Evolutionary conservation across 2,888 invertebrate genomes (phyloP).

Genomic region (Ctena decussata): DNA sequence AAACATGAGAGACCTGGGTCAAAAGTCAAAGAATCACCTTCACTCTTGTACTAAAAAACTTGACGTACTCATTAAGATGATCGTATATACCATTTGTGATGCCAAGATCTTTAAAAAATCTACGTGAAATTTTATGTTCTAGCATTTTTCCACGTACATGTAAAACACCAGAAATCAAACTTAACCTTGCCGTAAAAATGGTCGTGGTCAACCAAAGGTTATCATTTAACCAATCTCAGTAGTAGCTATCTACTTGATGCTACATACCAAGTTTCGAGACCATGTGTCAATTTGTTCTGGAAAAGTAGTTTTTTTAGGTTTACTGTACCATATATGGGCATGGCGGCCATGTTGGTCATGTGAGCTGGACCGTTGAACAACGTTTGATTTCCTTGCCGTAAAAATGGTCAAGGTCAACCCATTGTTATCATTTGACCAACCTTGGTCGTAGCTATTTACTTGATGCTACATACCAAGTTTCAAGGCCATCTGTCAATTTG

Average conservation of each 20-base stretch:
- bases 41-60: no score
- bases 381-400: background rate
- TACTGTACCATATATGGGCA: conserved; percentile 9
- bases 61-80: no score
- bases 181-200: background rate
- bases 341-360: conserved; percentile 11
- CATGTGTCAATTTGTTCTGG: background rate
- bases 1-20: background rate
- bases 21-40: background rate
- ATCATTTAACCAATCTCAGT: background rate
- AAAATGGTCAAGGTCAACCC: background rate
- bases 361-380: background rate
- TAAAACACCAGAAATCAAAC: background rate
- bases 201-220: background rate
- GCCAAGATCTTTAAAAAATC: no score
- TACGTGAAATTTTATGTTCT: no score
- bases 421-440: background rate
- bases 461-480: background rate
- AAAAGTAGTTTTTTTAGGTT: background rate
- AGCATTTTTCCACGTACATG: no score
- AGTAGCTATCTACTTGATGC: background rate
- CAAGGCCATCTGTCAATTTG: background rate
- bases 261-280: background rate
- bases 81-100: no score
- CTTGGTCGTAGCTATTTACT: background rate